A percentile compares a stretch with the other conserved stretches of the same genome.
Evolutionary conservation across 2,113 vertebrate genomes (phyloP).

Genomic region (Dermatemys mawii): DNA sequence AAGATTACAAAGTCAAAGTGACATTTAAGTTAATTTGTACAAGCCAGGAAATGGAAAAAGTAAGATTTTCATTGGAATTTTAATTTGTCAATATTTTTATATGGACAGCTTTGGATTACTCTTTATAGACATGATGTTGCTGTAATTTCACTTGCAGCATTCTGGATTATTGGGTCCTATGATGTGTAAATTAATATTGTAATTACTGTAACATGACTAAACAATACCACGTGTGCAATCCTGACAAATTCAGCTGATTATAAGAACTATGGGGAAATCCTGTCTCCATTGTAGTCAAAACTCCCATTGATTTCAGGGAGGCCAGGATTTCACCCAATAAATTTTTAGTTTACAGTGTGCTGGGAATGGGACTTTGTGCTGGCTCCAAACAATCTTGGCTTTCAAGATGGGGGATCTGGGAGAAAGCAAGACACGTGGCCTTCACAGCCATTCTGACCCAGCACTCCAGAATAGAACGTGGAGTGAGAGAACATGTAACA

Average conservation of each 20-base stretch:
- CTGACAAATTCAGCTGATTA: background rate
- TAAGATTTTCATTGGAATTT: background rate
- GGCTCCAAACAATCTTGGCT: background rate
- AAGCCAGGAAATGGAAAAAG: background rate
- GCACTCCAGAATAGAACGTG: background rate
- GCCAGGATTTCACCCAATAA: background rate
- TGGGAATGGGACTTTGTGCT: background rate
- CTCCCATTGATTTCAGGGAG: background rate
- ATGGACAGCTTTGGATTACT: background rate
- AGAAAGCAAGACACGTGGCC: background rate
- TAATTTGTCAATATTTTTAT: background rate
- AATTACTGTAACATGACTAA: background rate
- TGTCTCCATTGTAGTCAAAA: background rate
- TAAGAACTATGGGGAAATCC: background rate
- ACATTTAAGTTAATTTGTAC: background rate
- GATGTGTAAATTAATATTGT: background rate
- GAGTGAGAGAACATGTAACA: too few species aligned
- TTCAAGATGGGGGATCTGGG: background rate
- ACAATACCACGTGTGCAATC: background rate
- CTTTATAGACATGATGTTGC: background rate
- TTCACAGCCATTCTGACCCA: background rate
- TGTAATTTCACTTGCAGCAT: background rate
- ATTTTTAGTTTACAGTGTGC: background rate
- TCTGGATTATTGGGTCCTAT: background rate
- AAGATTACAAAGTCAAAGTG: background rate